These are phyloP conservation scores for Coturnix japonica DNA, from an alignment of 2,113 vertebrate genomes.

Conservation along the genomic window DNA sequence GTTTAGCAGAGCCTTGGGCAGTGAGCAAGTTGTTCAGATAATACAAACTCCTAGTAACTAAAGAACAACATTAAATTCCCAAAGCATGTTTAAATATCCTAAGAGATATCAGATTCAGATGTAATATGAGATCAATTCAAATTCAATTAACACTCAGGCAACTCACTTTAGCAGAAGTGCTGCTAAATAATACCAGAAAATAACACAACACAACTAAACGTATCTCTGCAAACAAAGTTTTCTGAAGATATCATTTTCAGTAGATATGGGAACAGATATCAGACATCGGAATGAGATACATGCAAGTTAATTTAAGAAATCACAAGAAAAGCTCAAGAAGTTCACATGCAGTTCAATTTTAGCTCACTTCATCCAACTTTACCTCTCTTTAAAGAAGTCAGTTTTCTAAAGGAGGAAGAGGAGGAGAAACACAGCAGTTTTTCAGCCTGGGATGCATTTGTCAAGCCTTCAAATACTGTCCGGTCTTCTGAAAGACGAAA, in stretches of 20 bases:
- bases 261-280: background rate
- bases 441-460: constrained; percentile 89
- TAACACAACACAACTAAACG: background rate
- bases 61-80: background rate
- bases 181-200: background rate
- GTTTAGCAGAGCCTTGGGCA: background rate
- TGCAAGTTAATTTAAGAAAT: background rate
- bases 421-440: constrained; percentile 80
- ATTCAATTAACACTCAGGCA: background rate
- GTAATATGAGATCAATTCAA: background rate
- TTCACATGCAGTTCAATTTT: background rate
- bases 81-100: background rate
- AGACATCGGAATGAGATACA: background rate
- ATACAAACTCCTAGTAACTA: background rate
- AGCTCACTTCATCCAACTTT: constrained; percentile 41
- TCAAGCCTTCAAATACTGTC: constrained; percentile 78
- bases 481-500: constrained; percentile 66
- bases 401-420: constrained; percentile 84
- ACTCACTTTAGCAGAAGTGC: background rate
- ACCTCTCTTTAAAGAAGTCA: constrained; percentile 89
- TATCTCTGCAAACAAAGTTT: background rate
- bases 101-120: background rate
- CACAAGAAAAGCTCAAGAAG: background rate
- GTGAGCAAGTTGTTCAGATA: background rate
- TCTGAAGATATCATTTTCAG: background rate